A percentile compares a stretch with the other conserved stretches of the same genome.
These are phyloP conservation scores for Psix sp. DNA, from an alignment of 1,140 invertebrate species.

Conservation along the genomic window DNA sequence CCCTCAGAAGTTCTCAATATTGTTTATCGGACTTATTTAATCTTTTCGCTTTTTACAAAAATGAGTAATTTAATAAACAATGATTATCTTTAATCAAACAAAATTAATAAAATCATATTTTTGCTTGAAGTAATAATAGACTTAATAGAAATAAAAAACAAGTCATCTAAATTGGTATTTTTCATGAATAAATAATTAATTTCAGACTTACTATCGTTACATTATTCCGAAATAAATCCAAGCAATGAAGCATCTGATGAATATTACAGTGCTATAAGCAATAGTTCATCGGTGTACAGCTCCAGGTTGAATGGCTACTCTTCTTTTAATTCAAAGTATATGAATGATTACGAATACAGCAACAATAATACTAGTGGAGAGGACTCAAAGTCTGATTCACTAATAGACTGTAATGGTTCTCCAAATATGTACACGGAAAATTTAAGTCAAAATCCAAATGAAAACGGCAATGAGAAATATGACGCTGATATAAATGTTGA, in stretches of 20 bases:
- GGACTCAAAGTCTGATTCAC: conserved; percentile 63
- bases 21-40: no score
- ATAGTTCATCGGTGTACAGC: conserved; percentile 66
- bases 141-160: no score
- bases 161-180: not conserved
- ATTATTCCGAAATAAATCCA: conserved; percentile 70
- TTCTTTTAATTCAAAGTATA: conserved; percentile 59
- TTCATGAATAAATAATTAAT: not conserved
- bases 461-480: conserved; percentile 68
- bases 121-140: no score
- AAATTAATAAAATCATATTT: no score
- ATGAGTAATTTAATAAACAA: conserved; percentile 5
- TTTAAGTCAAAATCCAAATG: conserved; percentile 66
- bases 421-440: conserved; percentile 62
- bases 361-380: conserved; percentile 70
- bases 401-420: conserved; percentile 55
- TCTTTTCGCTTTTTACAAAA: no score
- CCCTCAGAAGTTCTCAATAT: no score
- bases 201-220: conserved; percentile 69
- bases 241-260: conserved; percentile 65
- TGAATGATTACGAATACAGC: conserved; percentile 52
- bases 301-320: conserved; percentile 52
- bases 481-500: conserved; percentile 64
- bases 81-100: no score
- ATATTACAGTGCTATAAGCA: conserved; percentile 70